Evolutionary conservation across 1,140 invertebrate genomes (phyloP).

Genomic region (Protaetia brevitarsis): DNA sequence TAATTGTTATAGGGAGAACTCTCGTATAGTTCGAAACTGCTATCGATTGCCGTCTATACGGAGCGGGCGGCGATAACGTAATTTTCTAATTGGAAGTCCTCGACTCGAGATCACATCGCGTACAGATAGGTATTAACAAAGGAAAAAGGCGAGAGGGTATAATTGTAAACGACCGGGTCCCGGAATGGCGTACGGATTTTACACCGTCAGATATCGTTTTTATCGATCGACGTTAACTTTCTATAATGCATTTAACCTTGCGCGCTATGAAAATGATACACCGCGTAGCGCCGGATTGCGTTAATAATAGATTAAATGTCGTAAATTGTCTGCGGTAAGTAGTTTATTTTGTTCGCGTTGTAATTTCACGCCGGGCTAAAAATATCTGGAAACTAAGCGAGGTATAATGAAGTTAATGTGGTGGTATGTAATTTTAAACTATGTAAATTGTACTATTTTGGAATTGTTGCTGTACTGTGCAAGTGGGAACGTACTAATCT

Average conservation of each 20-base stretch:
- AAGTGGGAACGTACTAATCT: no score
- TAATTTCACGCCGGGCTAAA: no score
- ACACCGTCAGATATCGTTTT: not conserved
- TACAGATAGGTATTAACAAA: no score
- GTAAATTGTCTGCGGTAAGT: constrained; percentile 6
- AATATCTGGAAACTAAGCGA: no score
- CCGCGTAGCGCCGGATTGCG: not conserved
- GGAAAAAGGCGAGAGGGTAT: not conserved
- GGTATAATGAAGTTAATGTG: no score
- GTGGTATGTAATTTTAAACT: no score
- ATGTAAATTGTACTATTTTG: no score
- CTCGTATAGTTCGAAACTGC: constrained; percentile 11
- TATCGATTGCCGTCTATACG: constrained; percentile 20
- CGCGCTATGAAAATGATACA: not conserved
- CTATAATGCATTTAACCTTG: not conserved
- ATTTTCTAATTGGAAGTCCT: constrained; percentile 16
- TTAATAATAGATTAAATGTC: not conserved
- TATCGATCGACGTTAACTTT: not conserved
- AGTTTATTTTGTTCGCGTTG: not conserved
- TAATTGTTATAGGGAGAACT: constrained; percentile 25
- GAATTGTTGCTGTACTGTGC: no score
- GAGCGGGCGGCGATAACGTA: constrained; percentile 4
- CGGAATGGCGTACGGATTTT: not conserved
- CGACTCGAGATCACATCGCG: not conserved
- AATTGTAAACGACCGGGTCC: not conserved